Base-by-base conservation (phyloP, 2,888 invertebrate species). In the Coelogynopora nodosa region DNA sequence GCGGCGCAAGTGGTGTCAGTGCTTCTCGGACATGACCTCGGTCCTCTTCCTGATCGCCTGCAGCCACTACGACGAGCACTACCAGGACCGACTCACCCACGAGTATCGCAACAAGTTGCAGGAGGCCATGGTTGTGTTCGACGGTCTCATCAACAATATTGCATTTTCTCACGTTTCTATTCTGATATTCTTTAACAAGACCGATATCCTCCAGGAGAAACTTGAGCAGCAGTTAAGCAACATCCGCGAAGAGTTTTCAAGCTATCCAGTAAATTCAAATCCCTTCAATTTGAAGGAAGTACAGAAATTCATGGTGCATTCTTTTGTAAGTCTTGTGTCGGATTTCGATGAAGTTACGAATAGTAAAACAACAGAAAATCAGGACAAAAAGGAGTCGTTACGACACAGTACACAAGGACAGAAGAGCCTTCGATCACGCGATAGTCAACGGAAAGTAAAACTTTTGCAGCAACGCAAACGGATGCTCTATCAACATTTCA, bases 31-130 rank as follows among this genome's bases (percentile, higher is more conserved):
- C 29, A 85, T 86, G 83, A 85, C 84, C n/a, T 49, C 86, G 27
- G 84, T 86, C 49, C 85, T 86, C 23, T 86, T 86, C 30, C 86
- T 86, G 0, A 86, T 86, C 49, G 86, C 86, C 29, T 86, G 84
- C 29, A 86, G 84, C 31, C 86, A 86, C 49, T 86, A 85, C 49
- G 86, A 86, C 67, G 86, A 86, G 28, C 67, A 67, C 85, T 86
- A 86, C 30, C 31, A 85, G 30, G 86, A 86, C 31, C 29, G 85
- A 86, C 30, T 31, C 10, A 49, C 86, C 26, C 27, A 31, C 29
- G 83, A 85, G 30, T 67, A 30, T 86, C 26, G 83, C n/a, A 86
- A 86, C 84, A 86, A 86, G 67, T 30, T 86, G 5, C 82, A 30
- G 2, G 86, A 86, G 67, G 83, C 86, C 0, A 27, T 86, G 67